Evolutionary conservation across 2,113 vertebrate species (phyloP).

Genomic region (Struthidea cinerea): DNA sequence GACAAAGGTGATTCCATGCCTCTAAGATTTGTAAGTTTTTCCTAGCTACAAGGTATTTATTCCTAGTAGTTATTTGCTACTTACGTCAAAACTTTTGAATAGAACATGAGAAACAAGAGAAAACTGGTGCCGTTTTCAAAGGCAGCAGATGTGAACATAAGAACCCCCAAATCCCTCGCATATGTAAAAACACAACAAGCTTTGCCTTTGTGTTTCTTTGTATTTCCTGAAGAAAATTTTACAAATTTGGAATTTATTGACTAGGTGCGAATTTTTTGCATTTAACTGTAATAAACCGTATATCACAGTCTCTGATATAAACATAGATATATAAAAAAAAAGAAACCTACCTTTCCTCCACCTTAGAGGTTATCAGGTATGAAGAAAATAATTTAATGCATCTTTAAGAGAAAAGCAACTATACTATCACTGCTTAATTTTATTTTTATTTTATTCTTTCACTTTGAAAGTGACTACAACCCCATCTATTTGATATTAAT

Average conservation of each 20-base stretch:
- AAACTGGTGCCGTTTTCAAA: not conserved
- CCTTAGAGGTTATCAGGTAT: not conserved
- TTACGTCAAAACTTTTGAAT: not conserved
- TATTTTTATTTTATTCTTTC: not conserved
- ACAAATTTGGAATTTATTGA: not conserved
- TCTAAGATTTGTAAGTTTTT: not conserved
- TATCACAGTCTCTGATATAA: not conserved
- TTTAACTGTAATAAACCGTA: not conserved
- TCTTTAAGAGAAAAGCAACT: not conserved
- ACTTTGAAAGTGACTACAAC: not conserved
- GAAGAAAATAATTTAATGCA: not conserved
- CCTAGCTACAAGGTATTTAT: not conserved
- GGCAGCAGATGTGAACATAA: not conserved
- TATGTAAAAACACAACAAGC: not conserved
- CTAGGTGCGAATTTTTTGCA: not conserved
- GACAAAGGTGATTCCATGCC: not conserved
- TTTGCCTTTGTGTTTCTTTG: not conserved
- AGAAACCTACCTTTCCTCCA: not conserved
- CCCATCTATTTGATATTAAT: not conserved
- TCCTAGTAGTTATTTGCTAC: too few species aligned
- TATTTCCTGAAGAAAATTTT: not conserved
- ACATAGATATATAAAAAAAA: not conserved
- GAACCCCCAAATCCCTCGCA: not conserved
- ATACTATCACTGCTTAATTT: fast-evolving
- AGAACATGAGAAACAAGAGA: not conserved